These are phyloP conservation scores for Campoplex capitator DNA, from an alignment of 2,888 invertebrate genomes.

Conservation along the genomic window DNA sequence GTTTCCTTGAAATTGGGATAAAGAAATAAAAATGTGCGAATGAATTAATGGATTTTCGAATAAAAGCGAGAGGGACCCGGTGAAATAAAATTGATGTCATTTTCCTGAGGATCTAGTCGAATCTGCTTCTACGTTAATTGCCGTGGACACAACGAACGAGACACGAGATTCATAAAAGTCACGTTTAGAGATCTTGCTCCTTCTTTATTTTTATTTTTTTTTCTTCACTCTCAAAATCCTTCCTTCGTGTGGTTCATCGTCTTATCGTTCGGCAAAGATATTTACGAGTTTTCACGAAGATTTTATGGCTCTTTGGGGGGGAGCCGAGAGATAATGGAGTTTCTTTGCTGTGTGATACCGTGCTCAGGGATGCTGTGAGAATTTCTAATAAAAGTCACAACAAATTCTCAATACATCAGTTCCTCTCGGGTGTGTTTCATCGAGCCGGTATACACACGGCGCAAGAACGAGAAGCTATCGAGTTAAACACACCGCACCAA, in stretches of 20 bases:
- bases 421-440: conserved; percentile 42
- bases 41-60: not conserved
- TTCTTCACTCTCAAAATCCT: conserved; percentile 32
- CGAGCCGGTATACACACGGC: conserved; percentile 27
- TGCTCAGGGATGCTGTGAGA: conserved; percentile 46
- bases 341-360: conserved; percentile 15
- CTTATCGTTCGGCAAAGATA: conserved; percentile 58
- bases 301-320: conserved; percentile 50
- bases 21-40: not conserved
- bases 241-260: conserved; percentile 23
- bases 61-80: not conserved
- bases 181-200: conserved; percentile 36
- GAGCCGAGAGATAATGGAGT: conserved; percentile 50
- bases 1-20: not conserved
- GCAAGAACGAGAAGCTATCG: conserved; percentile 12
- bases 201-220: conserved; percentile 1
- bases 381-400: conserved; percentile 67
- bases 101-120: conserved; percentile 19
- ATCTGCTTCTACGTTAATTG: conserved; percentile 41
- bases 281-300: conserved; percentile 67
- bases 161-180: conserved; percentile 58
- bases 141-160: conserved; percentile 38
- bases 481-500: conserved; percentile 40
- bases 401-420: conserved; percentile 67
- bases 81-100: not conserved